A percentile compares a stretch with the other conserved stretches of the same genome.
These are phyloP conservation scores for Lycopodina hypogea DNA, from an alignment of 37 sponge, comb jelly and placozoan genomes.

Conservation along the genomic window DNA sequence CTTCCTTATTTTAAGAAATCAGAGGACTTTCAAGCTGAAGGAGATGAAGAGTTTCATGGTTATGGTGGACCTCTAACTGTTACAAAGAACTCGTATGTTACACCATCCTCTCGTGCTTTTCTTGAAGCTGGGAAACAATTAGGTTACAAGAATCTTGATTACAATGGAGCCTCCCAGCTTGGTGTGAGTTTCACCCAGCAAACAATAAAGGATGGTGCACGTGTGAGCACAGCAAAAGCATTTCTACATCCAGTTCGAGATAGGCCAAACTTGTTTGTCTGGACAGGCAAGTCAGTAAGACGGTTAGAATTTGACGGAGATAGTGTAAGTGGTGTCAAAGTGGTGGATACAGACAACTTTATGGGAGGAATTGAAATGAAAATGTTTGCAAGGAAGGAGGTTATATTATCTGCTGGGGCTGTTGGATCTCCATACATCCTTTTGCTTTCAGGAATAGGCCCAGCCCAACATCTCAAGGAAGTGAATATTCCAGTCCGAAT, in stretches of 20 bases:
- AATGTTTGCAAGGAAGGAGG: conserved; percentile 60
- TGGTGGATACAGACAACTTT: conserved; percentile 35
- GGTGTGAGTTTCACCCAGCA: conserved; percentile 58
- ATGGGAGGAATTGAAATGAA: conserved; percentile 18
- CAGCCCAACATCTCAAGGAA: conserved; percentile 41
- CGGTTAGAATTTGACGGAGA: conserved; percentile 44
- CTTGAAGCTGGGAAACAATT: conserved; percentile 62
- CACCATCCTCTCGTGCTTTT: conserved; percentile 46
- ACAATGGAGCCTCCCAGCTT: conserved; percentile 70
- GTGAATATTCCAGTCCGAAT: conserved; percentile 28
- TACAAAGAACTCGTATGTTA: conserved; percentile 26
- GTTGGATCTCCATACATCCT: conserved; percentile 75
- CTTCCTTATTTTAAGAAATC: conserved; percentile 86
- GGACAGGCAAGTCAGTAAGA: too few relatives aligned
- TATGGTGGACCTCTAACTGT: conserved; percentile 67
- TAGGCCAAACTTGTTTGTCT: conserved; percentile 65
- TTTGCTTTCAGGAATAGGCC: conserved; percentile 81
- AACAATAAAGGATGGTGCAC: conserved; percentile 53
- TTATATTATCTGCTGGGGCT: conserved; percentile 75
- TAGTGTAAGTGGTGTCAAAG: conserved; percentile 23
- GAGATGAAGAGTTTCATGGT: conserved; percentile 64
- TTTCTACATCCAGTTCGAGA: conserved; percentile 64
- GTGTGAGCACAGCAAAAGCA: conserved; percentile 63
- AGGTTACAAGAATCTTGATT: conserved; percentile 60
- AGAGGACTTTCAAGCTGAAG: conserved; percentile 42